Conservation (phyloP, 2,888 invertebrate species). For the Ochropacha duplaris region DNA sequence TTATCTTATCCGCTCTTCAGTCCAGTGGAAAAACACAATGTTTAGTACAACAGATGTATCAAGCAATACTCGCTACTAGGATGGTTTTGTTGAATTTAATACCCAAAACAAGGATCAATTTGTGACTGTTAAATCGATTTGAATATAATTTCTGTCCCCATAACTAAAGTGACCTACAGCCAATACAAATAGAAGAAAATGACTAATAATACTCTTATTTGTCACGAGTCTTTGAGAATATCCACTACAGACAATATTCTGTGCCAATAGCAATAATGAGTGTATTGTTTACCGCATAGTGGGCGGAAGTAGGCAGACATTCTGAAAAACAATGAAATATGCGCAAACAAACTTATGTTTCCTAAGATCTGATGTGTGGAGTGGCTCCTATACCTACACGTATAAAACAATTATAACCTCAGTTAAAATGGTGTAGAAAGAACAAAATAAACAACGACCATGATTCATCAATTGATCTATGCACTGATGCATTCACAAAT, state of each 20-base stretch:
- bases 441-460: not conserved
- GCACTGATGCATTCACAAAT: slow-evolving; percentile 6
- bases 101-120: not conserved
- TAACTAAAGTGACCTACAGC: not conserved
- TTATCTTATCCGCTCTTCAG: too few relatives aligned
- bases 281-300: not conserved
- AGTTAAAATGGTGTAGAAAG: not conserved
- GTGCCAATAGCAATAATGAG: not conserved
- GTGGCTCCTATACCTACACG: too few relatives aligned
- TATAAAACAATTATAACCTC: not conserved
- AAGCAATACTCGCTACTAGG: too few relatives aligned
- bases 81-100: too few relatives aligned
- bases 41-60: too few relatives aligned
- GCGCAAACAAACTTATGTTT: not conserved
- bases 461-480: slow-evolving; percentile 1
- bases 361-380: not conserved
- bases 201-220: not conserved
- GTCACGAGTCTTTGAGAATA: not conserved
- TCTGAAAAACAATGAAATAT: not conserved
- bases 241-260: not conserved
- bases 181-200: slow-evolving; percentile 2
- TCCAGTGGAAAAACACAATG: too few relatives aligned
- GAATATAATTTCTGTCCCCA: not conserved
- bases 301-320: not conserved
- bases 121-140: not conserved